phyloP scores from a whole-genome alignment of 2,888 invertebrate genomes.

The Caenorhabditis sp. region DNA sequence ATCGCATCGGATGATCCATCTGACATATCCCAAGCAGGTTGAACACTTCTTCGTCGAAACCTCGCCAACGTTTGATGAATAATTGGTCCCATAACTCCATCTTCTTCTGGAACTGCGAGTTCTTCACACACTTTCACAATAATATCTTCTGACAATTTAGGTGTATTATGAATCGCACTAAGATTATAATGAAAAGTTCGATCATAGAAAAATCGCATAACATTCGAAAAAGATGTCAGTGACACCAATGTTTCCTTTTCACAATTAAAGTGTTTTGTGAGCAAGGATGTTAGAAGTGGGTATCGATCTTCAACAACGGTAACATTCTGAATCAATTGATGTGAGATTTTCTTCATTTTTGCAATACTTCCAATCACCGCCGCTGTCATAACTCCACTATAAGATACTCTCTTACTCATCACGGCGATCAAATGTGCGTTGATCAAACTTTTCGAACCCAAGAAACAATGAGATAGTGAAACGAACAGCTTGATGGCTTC shows the following conservation, averaged over 20 bases:
- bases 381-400: slow-evolving; percentile 25
- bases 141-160: slow-evolving; percentile 49
- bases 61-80: slow-evolving; percentile 74
- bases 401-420: slow-evolving; percentile 20
- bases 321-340: slow-evolving; percentile 15
- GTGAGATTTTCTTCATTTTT: slow-evolving; percentile 27
- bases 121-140: slow-evolving; percentile 78
- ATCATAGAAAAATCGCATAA: slow-evolving; percentile 64
- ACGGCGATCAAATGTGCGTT: slow-evolving; percentile 42
- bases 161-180: slow-evolving; percentile 16
- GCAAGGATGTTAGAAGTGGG: slow-evolving; percentile 81
- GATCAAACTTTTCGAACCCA: slow-evolving; percentile 78
- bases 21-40: slow-evolving; percentile 93
- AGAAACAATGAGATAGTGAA: slow-evolving; percentile 92
- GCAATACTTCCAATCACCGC: slow-evolving; percentile 44
- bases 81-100: slow-evolving; percentile 37
- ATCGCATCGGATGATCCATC: slow-evolving; percentile 96
- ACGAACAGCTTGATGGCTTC: slow-evolving; percentile 91
- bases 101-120: slow-evolving; percentile 75
- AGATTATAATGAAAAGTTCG: slow-evolving; percentile 45
- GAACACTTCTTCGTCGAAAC: slow-evolving; percentile 89
- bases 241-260: slow-evolving; percentile 33
- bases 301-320: slow-evolving; percentile 22
- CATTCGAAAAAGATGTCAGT: slow-evolving; percentile 52
- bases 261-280: slow-evolving; percentile 78